Base-by-base conservation (phyloP, 1,140 invertebrate genomes). In the Drosophila truncata region DNA sequence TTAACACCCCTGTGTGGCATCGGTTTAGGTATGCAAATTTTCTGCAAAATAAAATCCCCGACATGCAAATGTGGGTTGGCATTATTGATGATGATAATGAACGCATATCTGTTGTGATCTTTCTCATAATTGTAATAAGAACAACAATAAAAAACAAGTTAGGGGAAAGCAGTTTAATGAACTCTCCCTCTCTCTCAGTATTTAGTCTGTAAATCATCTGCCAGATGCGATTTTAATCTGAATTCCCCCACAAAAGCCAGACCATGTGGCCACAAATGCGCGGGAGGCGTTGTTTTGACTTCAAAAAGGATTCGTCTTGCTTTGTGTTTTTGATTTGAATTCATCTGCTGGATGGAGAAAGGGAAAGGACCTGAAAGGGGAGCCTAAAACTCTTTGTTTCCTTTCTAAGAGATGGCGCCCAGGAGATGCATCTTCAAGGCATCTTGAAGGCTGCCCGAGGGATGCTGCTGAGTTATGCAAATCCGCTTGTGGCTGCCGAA, bases 221-320 rank as follows among this genome's bases (percentile, higher is more conserved):
- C 59, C 60, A 65, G 57, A 72, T 72, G 66, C 63, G 65, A 78
- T 88, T 84, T 74, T 58, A 88, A 84, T 88, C 78, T 78, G 27
- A 62, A 62, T 20, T 13, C 11, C 10, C 31, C 31, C 20, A 52
- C 33, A 42, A 60, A 49, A 60, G 55, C 57, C 37, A 57, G 25
- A 66, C 46, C 80, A 87, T 83, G 84, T 87, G 84, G 80, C 70
- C 79, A 61, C 63, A 84, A 64, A 78, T 74, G 82, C 61, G 81
- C 63, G 82, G 77, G 82, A 57, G 81, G 62, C 70, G 59, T 72
- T 55, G 59, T 66, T 49, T 33, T 70, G 55, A 80, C 69, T 81
- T 73, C 33, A 23, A 41, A 77, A 84, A 69, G 78, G 72, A 73
- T 78, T 67, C 78, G 65, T 81, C 61, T 66, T 72, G 60, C 75